phyloP scores from a whole-genome alignment of 2,113 vertebrate species.

The Sitta europaea region DNA sequence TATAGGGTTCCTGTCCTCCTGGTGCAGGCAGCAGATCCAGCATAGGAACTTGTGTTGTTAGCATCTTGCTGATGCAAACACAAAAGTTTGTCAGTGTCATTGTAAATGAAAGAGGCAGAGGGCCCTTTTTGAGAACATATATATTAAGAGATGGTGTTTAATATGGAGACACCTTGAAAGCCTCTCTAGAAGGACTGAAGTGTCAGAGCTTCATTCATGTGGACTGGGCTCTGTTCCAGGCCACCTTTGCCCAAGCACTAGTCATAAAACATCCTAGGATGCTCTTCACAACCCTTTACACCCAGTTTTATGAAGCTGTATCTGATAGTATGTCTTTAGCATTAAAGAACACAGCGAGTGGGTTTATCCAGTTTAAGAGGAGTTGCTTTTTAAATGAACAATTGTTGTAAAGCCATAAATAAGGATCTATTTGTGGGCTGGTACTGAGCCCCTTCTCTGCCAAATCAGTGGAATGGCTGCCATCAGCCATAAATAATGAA shows the following conservation, averaged over 20 bases:
- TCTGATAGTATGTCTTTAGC: background rate
- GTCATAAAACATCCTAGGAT: background rate
- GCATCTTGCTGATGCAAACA: background rate
- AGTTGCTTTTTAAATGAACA: background rate
- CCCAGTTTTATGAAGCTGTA: background rate
- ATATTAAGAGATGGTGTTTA: background rate
- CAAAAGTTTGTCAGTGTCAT: background rate
- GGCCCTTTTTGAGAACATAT: fast-evolving
- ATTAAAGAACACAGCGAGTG: background rate
- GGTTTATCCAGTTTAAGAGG: background rate
- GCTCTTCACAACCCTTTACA: background rate
- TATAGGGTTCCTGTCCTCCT: background rate
- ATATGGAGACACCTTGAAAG: background rate
- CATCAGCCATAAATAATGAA: background rate
- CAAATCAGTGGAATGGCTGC: background rate
- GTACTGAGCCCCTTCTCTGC: background rate
- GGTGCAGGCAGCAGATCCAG: background rate
- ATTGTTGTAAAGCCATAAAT: background rate
- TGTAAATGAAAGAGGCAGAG: background rate
- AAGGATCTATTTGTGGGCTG: background rate
- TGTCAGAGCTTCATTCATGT: background rate
- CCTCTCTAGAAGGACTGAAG: background rate
- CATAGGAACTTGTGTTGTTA: background rate
- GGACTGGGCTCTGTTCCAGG: background rate
- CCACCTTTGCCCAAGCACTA: background rate